Percentiles rank a stretch among this genome's conserved stretches.
phyloP scores from a whole-genome alignment of 2,113 vertebrate species.

The Neopipo cinnamomea region DNA sequence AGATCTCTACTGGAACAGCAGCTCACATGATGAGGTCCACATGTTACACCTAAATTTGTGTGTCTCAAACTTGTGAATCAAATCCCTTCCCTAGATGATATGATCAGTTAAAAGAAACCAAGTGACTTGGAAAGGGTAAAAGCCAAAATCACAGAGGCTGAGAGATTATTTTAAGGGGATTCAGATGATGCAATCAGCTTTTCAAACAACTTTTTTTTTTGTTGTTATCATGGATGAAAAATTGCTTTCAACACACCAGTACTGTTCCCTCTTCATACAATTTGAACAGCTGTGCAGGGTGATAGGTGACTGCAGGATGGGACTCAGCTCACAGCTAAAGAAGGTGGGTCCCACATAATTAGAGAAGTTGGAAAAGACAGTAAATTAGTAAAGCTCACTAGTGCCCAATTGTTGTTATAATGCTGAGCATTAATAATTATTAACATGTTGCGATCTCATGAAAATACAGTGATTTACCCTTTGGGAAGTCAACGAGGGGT shows the following conservation, averaged over 20 bases:
- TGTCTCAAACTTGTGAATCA: neutral
- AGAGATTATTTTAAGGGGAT: neutral
- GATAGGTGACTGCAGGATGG: neutral
- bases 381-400: neutral
- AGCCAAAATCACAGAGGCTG: neutral
- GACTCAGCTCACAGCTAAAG: neutral
- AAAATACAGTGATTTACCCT: conserved; percentile 19
- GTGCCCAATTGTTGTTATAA: neutral
- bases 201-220: neutral
- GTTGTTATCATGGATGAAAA: neutral
- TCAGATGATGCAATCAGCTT: neutral
- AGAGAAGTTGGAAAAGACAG: neutral
- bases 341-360: neutral
- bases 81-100: neutral
- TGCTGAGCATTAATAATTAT: neutral
- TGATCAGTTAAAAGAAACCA: neutral
- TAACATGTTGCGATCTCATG: neutral
- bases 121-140: neutral
- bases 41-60: neutral
- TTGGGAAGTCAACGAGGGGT: conserved; percentile 15
- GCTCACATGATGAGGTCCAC: neutral
- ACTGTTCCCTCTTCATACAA: neutral
- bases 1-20: neutral
- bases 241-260: neutral
- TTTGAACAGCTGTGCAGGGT: neutral